These are phyloP conservation scores for Chrysogorgia sp. DNA, from an alignment of 92 coral and sea anemone species.

Conservation along the genomic window DNA sequence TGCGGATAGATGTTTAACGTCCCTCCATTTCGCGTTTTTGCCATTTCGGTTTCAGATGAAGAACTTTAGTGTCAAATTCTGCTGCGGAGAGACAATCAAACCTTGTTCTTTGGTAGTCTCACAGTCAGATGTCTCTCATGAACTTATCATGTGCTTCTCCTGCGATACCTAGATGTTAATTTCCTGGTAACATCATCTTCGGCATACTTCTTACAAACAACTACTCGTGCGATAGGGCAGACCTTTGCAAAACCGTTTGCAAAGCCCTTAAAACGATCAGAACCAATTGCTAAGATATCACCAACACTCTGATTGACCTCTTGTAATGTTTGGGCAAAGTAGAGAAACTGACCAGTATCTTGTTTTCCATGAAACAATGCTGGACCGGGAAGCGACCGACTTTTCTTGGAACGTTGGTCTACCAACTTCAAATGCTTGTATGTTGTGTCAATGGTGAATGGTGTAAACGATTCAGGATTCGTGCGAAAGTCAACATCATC, in stretches of 20 bases:
- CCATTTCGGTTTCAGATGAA: constrained; percentile 8
- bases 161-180: constrained; percentile 36
- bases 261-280: constrained; percentile 39
- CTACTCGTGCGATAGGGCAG: constrained; percentile 39
- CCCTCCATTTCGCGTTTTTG: constrained; percentile 17
- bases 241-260: constrained; percentile 32
- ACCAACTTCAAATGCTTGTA: constrained; percentile 53
- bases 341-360: constrained; percentile 50
- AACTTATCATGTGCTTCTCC: constrained; percentile 11
- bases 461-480: constrained; percentile 27
- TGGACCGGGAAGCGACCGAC: constrained; percentile 56
- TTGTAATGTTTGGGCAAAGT: constrained; percentile 52
- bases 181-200: constrained; percentile 40
- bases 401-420: constrained; percentile 37
- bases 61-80: constrained; percentile 49
- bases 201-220: constrained; percentile 51
- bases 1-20: constrained; percentile 41
- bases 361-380: constrained; percentile 57
- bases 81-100: constrained; percentile 7
- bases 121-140: constrained; percentile 46
- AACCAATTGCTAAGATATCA: constrained; percentile 40
- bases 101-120: constrained; percentile 36
- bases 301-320: constrained; percentile 15
- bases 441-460: constrained; percentile 50
- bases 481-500: constrained; percentile 54